Evolutionary conservation across 2,888 invertebrate species (phyloP).

Genomic region (Hesperia comma): DNA sequence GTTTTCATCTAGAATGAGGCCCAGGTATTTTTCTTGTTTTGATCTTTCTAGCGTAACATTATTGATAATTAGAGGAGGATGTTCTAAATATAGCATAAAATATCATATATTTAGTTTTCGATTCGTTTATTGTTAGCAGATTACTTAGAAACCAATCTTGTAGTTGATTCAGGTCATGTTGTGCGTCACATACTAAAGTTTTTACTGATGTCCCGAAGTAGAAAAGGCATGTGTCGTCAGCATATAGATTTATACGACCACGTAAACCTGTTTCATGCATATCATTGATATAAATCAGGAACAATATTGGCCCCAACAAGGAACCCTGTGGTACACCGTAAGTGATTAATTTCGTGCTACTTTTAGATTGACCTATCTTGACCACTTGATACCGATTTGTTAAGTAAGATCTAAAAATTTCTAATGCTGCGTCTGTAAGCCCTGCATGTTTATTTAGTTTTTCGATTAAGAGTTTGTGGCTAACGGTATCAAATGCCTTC

Average conservation of each 20-base stretch:
- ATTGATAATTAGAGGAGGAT: no score
- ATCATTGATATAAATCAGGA: constrained; percentile 1
- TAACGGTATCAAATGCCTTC: constrained; percentile 1
- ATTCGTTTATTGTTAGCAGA: background rate
- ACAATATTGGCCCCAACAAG: background rate
- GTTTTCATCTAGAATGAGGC: no score
- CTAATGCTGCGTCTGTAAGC: background rate
- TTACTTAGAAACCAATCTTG: constrained; percentile 1
- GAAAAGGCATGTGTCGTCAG: constrained; percentile 8
- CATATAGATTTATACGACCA: background rate
- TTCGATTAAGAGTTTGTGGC: background rate
- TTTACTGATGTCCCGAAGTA: constrained; percentile 1
- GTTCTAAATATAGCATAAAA: background rate
- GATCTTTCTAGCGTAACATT: no score
- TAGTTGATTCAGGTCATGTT: background rate
- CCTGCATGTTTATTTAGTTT: constrained; percentile 3
- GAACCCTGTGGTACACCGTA: constrained; percentile 2
- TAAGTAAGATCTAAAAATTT: background rate
- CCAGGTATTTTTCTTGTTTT: no score
- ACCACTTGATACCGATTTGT: background rate
- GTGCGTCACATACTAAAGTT: background rate
- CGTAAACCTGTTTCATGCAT: background rate
- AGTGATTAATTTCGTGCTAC: background rate
- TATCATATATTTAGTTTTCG: constrained; percentile 3
- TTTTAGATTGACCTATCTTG: background rate